Evolutionary conservation across 2,113 vertebrate species (phyloP), one percentile per base, ranked within the genome.

Genomic region (Hyla sarda): DNA sequence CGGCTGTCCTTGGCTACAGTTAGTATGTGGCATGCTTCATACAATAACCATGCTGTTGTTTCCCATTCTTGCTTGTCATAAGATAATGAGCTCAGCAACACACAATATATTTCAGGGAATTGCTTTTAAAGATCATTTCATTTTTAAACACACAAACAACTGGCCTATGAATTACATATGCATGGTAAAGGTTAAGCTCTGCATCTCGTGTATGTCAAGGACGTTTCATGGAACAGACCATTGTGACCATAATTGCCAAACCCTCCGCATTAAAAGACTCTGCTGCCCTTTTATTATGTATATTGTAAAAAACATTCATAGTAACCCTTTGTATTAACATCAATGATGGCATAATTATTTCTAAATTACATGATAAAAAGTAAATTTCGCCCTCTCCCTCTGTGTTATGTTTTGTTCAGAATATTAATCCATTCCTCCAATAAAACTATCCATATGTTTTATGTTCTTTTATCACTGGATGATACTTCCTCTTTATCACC

Each of bases 31-130:
- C 79, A 12, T 8, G 25, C 25, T 37, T 71, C 4, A 71, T 69
- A 67, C 80, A 82, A 82, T 82, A 69, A 82, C 80, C 25, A 23
- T 30, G 58, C 79, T 82, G 79, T 69, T 25, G 16, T 58, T 45
- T 82, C 28, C 54, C 37, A 48, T n/a, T 83, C 67, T 82, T 16
- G 28, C 81, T 74, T 83, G 82, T 74, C 69, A 83, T 83, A 83
- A 47, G 69, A 83, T 73, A 73, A 83, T 83, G 30, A 83, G 74
- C 82, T 74, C 10, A 12, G 30, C 30, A 58, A 52, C 82, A 45
- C 71, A 54, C 82, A 9, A 58, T 28, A 74, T 34, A 58, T 60
- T 83, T 83, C 69, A 58, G 19, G 69, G 48, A 45, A 73, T 73
- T 17, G 23, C 67, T 83, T 21, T 45, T 52, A 28, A 81, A 45